Conservation (phyloP, 2,888 invertebrate species). For the Octonoba sinensis region DNA sequence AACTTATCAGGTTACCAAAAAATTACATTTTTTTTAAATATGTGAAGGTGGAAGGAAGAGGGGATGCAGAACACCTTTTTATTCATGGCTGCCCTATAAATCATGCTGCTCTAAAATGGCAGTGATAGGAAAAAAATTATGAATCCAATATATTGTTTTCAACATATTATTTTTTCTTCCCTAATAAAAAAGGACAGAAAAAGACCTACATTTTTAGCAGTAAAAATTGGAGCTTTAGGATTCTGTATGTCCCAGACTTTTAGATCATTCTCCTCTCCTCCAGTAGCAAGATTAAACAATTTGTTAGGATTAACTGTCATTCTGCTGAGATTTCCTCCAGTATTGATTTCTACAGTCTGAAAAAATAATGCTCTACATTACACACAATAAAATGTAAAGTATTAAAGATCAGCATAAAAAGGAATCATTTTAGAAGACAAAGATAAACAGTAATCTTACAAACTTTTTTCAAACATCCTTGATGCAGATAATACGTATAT, state of each 20-base stretch:
- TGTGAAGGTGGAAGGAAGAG: too few relatives aligned
- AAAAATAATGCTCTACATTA: not conserved
- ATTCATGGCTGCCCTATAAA: too few relatives aligned
- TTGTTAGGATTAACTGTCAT: conserved; percentile 78
- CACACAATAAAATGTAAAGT: not conserved
- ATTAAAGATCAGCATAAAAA: not conserved
- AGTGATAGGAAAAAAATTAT: too few relatives aligned
- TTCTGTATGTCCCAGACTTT: conserved; percentile 84
- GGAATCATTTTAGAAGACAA: not conserved
- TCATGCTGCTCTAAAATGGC: too few relatives aligned
- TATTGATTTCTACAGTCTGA: conserved; percentile 68
- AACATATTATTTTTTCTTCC: too few relatives aligned
- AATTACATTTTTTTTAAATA: too few relatives aligned
- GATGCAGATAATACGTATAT: too few relatives aligned
- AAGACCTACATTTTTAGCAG: conserved; percentile 77
- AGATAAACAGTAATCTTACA: not conserved
- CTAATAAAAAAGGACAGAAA: not conserved
- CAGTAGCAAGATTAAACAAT: conserved; percentile 81
- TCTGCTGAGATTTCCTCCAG: conserved; percentile 77
- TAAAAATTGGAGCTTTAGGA: conserved; percentile 73
- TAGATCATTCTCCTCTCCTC: conserved; percentile 90
- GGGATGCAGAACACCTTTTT: too few relatives aligned
- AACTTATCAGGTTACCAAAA: too few relatives aligned
- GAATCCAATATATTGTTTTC: too few relatives aligned
- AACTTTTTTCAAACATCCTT: not conserved